Percentiles rank a stretch among this genome's conserved stretches.
phyloP scores from a whole-genome alignment of 2,888 invertebrate species.

The Quadroppia sp. region DNA sequence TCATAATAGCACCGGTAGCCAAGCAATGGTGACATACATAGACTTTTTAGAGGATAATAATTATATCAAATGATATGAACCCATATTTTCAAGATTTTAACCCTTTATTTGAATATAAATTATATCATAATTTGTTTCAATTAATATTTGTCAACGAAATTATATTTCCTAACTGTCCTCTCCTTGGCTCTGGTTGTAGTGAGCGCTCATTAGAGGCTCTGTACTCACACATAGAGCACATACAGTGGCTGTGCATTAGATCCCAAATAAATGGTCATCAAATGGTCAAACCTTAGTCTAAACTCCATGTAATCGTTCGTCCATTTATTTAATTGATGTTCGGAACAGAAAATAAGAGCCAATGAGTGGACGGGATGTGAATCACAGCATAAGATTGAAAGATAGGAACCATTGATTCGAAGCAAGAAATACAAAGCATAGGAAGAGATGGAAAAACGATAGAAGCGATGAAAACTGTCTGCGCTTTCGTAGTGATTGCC shows the following conservation, averaged over 20 bases:
- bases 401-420: background rate
- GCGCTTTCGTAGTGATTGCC: background rate
- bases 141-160: too few relatives aligned
- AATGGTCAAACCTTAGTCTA: constrained; percentile 14
- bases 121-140: too few relatives aligned
- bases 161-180: too few relatives aligned
- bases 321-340: constrained; percentile 27
- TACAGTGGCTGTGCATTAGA: background rate
- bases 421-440: background rate
- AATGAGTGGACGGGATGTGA: background rate
- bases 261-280: constrained; percentile 10
- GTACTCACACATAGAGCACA: background rate
- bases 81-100: too few relatives aligned
- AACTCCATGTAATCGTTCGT: constrained; percentile 5
- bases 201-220: background rate
- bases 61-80: too few relatives aligned
- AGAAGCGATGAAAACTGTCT: background rate
- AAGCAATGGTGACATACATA: too few relatives aligned
- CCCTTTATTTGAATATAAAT: too few relatives aligned
- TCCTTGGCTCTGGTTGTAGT: too few relatives aligned
- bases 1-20: too few relatives aligned
- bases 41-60: too few relatives aligned
- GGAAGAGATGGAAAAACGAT: constrained; percentile 2
- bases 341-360: background rate
- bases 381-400: background rate